Percentiles rank a stretch among this genome's conserved stretches.
Evolutionary conservation across 1,140 invertebrate species (phyloP).

Genomic region (Myzus persicae): DNA sequence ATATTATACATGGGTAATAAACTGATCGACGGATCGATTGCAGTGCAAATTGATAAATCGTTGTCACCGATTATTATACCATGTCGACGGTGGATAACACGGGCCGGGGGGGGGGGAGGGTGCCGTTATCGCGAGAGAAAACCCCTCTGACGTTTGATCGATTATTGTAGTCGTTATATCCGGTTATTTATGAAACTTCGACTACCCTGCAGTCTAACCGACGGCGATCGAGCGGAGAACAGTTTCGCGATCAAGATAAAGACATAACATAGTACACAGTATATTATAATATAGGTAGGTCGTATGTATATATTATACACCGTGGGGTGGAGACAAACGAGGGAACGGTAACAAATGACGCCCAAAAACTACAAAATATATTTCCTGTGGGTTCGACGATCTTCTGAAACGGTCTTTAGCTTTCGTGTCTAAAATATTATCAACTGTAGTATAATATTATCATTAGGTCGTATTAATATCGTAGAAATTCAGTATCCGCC

Average conservation of each 20-base stretch:
- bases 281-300: neutral
- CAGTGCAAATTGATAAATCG: neutral
- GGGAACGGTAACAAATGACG: neutral
- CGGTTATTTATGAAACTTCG: neutral
- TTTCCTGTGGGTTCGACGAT: neutral
- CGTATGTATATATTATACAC: neutral
- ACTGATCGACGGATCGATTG: neutral
- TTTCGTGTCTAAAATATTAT: neutral
- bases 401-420: neutral
- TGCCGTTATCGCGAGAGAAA: neutral
- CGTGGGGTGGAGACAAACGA: neutral
- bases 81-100: neutral
- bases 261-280: neutral
- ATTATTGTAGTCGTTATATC: neutral
- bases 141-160: neutral
- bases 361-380: neutral
- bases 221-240: neutral
- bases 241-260: neutral
- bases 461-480: too few species aligned
- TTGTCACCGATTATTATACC: neutral
- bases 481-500: too few species aligned
- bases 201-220: neutral
- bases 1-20: neutral
- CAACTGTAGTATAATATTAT: too few species aligned
- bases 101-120: too few species aligned